A percentile compares a stretch with the other conserved stretches of the same genome.
Conservation (phyloP, 2,797 vertebrate genomes). For the Denticeps clupeoides region DNA sequence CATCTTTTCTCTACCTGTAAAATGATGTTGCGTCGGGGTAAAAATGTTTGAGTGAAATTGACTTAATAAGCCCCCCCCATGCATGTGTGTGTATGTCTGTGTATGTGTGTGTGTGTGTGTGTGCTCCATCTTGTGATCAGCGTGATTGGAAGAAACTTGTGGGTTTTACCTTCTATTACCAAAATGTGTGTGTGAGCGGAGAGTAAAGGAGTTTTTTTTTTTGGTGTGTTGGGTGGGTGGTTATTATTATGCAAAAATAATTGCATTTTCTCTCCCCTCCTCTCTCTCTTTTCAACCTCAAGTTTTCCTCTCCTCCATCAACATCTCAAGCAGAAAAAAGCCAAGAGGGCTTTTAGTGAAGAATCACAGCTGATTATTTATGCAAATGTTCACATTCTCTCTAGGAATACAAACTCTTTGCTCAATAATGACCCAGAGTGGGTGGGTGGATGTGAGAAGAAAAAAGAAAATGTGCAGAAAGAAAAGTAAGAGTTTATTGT, state of each 20-base stretch:
- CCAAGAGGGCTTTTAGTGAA: slow-evolving; percentile 18
- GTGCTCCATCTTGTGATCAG: too few species aligned
- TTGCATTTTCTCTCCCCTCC: slow-evolving; percentile 21
- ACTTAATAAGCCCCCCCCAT: too few species aligned
- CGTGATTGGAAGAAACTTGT: too few species aligned
- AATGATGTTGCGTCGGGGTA: too few species aligned
- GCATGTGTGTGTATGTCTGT: not conserved
- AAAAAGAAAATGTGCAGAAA: too few species aligned
- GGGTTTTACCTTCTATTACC: too few species aligned
- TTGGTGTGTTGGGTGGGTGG: slow-evolving; percentile 27
- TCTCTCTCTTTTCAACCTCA: slow-evolving; percentile 7
- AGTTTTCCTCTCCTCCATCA: slow-evolving; percentile 11
- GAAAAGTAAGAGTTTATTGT: too few species aligned
- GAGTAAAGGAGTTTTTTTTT: slow-evolving; percentile 22
- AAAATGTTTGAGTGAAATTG: too few species aligned
- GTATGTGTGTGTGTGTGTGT: not conserved
- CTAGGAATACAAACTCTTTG: slow-evolving; percentile 29
- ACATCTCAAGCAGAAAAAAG: slow-evolving; percentile 17
- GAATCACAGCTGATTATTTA: slow-evolving; percentile 29
- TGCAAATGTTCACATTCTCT: slow-evolving; percentile 29
- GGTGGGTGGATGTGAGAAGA: slow-evolving; percentile 17
- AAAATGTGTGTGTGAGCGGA: not conserved
- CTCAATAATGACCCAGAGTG: slow-evolving; percentile 31
- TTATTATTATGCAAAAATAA: slow-evolving; percentile 40
- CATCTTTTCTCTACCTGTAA: not conserved